Conservation (phyloP, 2,797 vertebrate species). For the Euphonia xanthogaster region DNA sequence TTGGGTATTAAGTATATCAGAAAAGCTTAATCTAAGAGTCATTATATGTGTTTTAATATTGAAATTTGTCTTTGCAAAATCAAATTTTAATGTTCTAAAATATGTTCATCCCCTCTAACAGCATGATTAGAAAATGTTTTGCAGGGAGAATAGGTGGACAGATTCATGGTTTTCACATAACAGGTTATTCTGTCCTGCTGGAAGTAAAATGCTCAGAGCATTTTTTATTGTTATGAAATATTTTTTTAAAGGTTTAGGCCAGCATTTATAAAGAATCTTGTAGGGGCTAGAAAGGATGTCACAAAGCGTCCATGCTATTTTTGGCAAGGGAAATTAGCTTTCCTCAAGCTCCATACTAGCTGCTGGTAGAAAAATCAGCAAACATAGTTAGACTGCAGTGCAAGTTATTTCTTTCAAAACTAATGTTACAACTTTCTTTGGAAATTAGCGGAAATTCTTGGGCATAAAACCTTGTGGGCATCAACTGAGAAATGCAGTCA, state of each 20-base stretch:
- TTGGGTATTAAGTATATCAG: conserved; percentile 60
- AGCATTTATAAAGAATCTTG: not conserved
- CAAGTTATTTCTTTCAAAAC: not conserved
- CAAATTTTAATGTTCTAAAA: conserved; percentile 62
- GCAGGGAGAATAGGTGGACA: not conserved
- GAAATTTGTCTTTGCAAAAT: conserved; percentile 45
- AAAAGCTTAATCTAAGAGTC: conserved; percentile 56
- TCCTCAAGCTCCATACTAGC: not conserved
- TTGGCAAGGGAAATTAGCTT: not conserved
- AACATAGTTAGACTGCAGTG: not conserved
- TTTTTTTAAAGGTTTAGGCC: not conserved
- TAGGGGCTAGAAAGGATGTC: not conserved
- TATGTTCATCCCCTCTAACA: conserved; percentile 40
- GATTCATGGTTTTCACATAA: not conserved
- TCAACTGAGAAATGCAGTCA: not conserved
- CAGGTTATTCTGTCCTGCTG: not conserved
- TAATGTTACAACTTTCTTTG: not conserved
- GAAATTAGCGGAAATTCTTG: not conserved
- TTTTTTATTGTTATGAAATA: not conserved
- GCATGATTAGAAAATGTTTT: conserved; percentile 50
- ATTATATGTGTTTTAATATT: conserved; percentile 64
- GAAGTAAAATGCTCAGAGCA: not conserved
- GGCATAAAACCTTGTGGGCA: not conserved
- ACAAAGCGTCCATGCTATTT: not conserved
- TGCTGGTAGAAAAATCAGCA: not conserved